These are phyloP conservation scores for Trachelus troglodyta DNA, from an alignment of 2,888 invertebrate species.

Conservation along the genomic window DNA sequence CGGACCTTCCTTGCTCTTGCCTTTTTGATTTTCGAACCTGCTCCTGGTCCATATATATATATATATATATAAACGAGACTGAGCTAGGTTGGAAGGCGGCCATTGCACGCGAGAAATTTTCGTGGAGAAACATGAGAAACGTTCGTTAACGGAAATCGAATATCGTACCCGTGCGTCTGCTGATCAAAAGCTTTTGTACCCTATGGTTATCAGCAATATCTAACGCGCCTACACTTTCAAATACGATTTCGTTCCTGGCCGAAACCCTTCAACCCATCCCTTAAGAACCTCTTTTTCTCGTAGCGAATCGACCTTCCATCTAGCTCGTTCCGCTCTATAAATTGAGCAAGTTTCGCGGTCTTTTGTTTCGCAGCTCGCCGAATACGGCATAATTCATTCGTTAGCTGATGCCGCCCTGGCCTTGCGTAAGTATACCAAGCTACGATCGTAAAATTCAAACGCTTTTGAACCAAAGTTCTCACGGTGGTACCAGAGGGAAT, in stretches of 20 bases:
- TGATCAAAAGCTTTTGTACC: conserved; percentile 43
- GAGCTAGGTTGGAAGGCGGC: background rate
- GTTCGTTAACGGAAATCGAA: conserved; percentile 59
- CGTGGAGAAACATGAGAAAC: conserved; percentile 14
- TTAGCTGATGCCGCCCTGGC: background rate
- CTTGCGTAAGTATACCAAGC: background rate
- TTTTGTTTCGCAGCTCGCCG: background rate
- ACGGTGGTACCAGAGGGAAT: background rate
- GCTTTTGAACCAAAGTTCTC: background rate
- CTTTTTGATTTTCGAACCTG: background rate
- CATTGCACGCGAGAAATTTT: background rate
- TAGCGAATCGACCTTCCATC: background rate
- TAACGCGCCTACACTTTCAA: background rate
- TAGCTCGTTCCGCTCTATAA: background rate
- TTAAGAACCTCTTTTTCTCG: background rate
- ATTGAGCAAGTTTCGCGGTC: background rate
- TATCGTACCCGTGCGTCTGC: conserved; percentile 38
- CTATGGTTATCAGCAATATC: background rate
- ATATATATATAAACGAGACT: background rate
- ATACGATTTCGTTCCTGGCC: background rate
- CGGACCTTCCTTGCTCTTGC: background rate
- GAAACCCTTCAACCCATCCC: background rate
- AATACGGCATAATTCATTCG: background rate
- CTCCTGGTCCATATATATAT: background rate
- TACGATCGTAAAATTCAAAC: background rate